Conservation (phyloP, 92 coral and sea anemone species). For the Bergia sp. region DNA sequence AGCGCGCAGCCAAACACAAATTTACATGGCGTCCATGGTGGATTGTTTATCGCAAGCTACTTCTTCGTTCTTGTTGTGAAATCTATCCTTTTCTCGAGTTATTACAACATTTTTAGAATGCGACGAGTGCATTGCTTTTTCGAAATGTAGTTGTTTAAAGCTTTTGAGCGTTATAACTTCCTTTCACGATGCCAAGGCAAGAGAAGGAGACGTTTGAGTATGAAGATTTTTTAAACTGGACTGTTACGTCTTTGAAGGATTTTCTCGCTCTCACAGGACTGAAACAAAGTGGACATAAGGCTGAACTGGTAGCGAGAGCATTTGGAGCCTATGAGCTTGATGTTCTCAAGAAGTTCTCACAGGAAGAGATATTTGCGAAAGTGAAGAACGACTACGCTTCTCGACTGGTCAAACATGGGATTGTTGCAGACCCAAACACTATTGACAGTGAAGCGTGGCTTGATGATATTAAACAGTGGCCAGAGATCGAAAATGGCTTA, state of each 20-base stretch:
- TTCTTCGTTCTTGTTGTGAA: slow-evolving; percentile 8
- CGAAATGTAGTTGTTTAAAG: slow-evolving; percentile 16
- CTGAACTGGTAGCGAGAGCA: slow-evolving; percentile 52
- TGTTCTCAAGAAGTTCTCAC: slow-evolving; percentile 43
- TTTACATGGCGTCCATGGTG: too few relatives aligned
- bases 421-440: slow-evolving; percentile 12
- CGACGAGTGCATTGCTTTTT: background rate
- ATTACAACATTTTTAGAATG: slow-evolving; percentile 6
- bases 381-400: background rate
- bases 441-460: background rate
- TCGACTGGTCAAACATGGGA: slow-evolving; percentile 4
- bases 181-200: slow-evolving; percentile 23
- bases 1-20: slow-evolving; percentile 17
- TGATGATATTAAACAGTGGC: slow-evolving; percentile 32
- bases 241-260: slow-evolving; percentile 55
- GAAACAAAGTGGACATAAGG: slow-evolving; percentile 51
- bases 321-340: slow-evolving; percentile 58
- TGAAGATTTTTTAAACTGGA: slow-evolving; percentile 54
- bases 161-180: slow-evolving; percentile 17
- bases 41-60: background rate
- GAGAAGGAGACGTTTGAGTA: slow-evolving; percentile 34
- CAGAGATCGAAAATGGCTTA: slow-evolving; percentile 7
- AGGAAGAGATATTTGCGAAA: slow-evolving; percentile 48
- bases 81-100: slow-evolving; percentile 16
- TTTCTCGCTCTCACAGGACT: slow-evolving; percentile 52